These are phyloP conservation scores for Ormyrus pomaceus DNA, from an alignment of 2,888 invertebrate species.

Conservation along the genomic window DNA sequence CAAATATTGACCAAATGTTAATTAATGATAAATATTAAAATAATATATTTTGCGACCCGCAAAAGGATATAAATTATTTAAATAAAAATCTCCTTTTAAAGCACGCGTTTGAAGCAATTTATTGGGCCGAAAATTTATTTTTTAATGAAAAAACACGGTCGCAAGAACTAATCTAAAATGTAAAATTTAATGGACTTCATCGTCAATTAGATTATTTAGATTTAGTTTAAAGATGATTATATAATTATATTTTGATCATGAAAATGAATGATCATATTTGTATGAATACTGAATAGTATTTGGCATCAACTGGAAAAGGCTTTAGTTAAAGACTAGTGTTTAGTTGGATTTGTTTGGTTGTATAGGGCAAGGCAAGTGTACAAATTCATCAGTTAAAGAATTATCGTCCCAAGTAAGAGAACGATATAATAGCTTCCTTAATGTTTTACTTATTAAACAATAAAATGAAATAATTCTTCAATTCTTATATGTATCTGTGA, in stretches of 20 bases:
- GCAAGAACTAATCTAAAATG: too few species aligned
- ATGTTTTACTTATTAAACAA: too few species aligned
- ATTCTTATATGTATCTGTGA: too few species aligned
- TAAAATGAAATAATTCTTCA: too few species aligned
- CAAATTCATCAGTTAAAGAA: not conserved
- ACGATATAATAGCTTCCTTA: not conserved
- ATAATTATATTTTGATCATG: conserved; percentile 6
- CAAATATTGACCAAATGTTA: too few species aligned
- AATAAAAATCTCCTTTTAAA: too few species aligned
- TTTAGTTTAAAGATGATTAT: conserved; percentile 21
- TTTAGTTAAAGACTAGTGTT: conserved; percentile 38
- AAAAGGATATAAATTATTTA: too few species aligned
- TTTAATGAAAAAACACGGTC: too few species aligned
- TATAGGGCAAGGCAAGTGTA: conserved; percentile 1
- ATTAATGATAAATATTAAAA: too few species aligned
- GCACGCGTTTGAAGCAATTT: too few species aligned
- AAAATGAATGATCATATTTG: conserved; percentile 27
- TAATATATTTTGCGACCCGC: too few species aligned
- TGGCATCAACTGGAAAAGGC: conserved; percentile 12
- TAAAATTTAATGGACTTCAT: conserved; percentile 26
- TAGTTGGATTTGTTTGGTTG: conserved; percentile 22
- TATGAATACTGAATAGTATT: conserved; percentile 46
- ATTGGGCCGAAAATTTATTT: too few species aligned
- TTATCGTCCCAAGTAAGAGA: conserved; percentile 20
- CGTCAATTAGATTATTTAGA: conserved; percentile 37